A percentile compares a stretch with the other conserved stretches of the same genome.
Evolutionary conservation across 2,888 invertebrate species (phyloP).

Genomic region (Amiota communis): DNA sequence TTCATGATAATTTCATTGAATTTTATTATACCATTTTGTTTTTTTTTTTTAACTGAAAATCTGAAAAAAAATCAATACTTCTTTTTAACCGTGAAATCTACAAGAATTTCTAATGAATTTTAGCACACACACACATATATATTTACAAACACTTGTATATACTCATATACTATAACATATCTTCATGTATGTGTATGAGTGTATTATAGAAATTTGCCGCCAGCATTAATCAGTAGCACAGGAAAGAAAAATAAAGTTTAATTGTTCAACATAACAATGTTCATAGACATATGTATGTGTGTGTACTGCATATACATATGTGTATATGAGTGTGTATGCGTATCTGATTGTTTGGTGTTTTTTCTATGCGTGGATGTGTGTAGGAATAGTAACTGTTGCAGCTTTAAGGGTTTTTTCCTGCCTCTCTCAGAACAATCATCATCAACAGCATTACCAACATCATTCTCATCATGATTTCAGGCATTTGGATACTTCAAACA

Average conservation of each 20-base stretch:
- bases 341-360: constrained; percentile 31
- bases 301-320: too few species aligned
- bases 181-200: not conserved
- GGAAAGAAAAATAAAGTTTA: constrained; percentile 2
- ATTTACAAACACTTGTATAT: not conserved
- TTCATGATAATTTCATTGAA: too few species aligned
- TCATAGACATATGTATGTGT: not conserved
- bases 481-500: too few species aligned
- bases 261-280: not conserved
- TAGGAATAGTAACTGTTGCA: constrained; percentile 33
- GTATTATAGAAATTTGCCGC: not conserved
- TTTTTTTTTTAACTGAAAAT: too few species aligned
- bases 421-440: too few species aligned
- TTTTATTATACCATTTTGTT: too few species aligned
- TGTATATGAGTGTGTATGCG: not conserved
- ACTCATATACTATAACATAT: not conserved
- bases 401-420: constrained; percentile 23
- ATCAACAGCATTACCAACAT: too few species aligned
- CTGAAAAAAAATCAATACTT: too few species aligned
- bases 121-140: not conserved
- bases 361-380: constrained; percentile 22
- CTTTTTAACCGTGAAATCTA: too few species aligned
- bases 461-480: too few species aligned
- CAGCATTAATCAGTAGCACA: not conserved
- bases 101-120: too few species aligned